Evolutionary conservation across 2,113 vertebrate genomes (phyloP).

Genomic region (rat (Rattus norvegicus)): GRCr8 NC_086033.1:56546501-56547000

Average conservation of each 20-base stretch:
- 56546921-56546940: conserved; percentile 93
- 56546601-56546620: not conserved
- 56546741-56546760: not conserved
- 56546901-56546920: conserved; percentile 93
- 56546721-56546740: not conserved
- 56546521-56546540: not conserved
- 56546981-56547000: not conserved
- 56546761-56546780: no score
- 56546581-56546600: not conserved
- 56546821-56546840: not conserved
- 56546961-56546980: conserved; percentile 62
- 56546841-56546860: conserved; percentile 92
- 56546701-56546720: not conserved
- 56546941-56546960: conserved; percentile 99
- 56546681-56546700: no score
- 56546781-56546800: not conserved
- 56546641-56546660: not conserved
- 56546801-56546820: not conserved
- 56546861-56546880: conserved; percentile 94
- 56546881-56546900: conserved; percentile 95
- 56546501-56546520: not conserved
- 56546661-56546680: not conserved
- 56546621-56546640: not conserved
- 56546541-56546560: not conserved
- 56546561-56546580: not conserved